Evolutionary conservation across 2,113 vertebrate genomes (phyloP).

Genomic region (Odobenus rosmarus): DNA sequence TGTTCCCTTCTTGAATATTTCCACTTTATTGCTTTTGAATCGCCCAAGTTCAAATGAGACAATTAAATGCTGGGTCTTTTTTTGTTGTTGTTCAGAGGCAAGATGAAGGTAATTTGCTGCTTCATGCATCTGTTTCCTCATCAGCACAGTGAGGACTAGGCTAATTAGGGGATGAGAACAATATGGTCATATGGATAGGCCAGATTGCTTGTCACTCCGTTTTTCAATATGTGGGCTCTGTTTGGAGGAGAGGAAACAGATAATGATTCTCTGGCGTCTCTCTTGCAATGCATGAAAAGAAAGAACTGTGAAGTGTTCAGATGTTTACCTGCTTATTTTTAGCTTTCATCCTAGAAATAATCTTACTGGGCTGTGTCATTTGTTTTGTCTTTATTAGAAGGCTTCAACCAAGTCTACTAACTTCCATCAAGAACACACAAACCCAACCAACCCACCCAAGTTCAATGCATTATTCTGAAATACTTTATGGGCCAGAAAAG

Average conservation of each 20-base stretch:
- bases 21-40: conserved; percentile 86
- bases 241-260: conserved; percentile 82
- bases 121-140: conserved; percentile 90
- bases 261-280: conserved; percentile 72
- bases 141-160: conserved; percentile 88
- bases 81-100: conserved; percentile 73
- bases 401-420: background rate
- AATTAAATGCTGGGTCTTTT: conserved; percentile 87
- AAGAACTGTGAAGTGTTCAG: conserved; percentile 60
- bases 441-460: background rate
- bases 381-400: conserved; percentile 30
- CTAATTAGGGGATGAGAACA: conserved; percentile 91
- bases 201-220: conserved; percentile 90
- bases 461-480: conserved; percentile 16
- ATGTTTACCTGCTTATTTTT: conserved; percentile 81
- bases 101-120: conserved; percentile 90
- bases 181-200: conserved; percentile 91
- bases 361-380: conserved; percentile 45
- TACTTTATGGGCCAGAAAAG: conserved; percentile 18
- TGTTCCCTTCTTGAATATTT: conserved; percentile 84
- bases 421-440: background rate
- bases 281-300: background rate
- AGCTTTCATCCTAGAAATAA: conserved; percentile 67
- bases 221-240: conserved; percentile 82
- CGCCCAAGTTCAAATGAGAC: conserved; percentile 88